Evolutionary conservation across 2,888 invertebrate genomes (phyloP).

Genomic region (Xanthia icteritia): DNA sequence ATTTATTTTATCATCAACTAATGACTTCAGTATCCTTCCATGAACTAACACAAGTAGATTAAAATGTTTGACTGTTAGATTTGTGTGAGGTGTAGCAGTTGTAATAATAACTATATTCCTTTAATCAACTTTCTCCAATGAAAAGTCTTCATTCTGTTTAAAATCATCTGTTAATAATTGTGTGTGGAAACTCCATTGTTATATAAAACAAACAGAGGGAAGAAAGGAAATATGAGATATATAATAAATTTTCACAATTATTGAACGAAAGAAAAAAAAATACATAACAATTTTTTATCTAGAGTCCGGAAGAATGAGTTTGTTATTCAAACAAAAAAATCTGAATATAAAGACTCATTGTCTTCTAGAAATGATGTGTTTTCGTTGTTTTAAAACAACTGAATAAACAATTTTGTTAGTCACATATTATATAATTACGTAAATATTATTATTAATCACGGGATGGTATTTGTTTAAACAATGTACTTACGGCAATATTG

Average conservation of each 20-base stretch:
- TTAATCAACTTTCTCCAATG: not conserved
- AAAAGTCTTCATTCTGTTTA: not conserved
- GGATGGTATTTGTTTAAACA: slow-evolving; percentile 34
- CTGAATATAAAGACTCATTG: not conserved
- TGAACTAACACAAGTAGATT: not conserved
- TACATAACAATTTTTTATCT: slow-evolving; percentile 9
- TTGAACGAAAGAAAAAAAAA: slow-evolving; percentile 10
- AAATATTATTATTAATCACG: slow-evolving; percentile 27
- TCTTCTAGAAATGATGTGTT: slow-evolving; percentile 2
- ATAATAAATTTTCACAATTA: not conserved
- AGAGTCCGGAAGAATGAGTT: slow-evolving; percentile 3
- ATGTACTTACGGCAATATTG: slow-evolving; percentile 38
- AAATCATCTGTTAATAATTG: not conserved
- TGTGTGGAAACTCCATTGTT: slow-evolving; percentile 1
- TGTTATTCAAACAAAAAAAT: slow-evolving; percentile 38
- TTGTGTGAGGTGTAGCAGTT: too few species aligned
- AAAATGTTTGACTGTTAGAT: not conserved
- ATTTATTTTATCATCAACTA: not conserved
- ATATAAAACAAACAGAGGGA: slow-evolving; percentile 4
- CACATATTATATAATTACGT: slow-evolving; percentile 15
- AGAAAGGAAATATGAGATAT: not conserved
- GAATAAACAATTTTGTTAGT: slow-evolving; percentile 1
- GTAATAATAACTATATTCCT: not conserved
- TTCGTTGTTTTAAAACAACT: slow-evolving; percentile 20
- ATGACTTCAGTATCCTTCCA: too few species aligned